These are phyloP conservation scores for Hypercompe scribonia DNA, from an alignment of 2,888 invertebrate genomes.

Conservation along the genomic window DNA sequence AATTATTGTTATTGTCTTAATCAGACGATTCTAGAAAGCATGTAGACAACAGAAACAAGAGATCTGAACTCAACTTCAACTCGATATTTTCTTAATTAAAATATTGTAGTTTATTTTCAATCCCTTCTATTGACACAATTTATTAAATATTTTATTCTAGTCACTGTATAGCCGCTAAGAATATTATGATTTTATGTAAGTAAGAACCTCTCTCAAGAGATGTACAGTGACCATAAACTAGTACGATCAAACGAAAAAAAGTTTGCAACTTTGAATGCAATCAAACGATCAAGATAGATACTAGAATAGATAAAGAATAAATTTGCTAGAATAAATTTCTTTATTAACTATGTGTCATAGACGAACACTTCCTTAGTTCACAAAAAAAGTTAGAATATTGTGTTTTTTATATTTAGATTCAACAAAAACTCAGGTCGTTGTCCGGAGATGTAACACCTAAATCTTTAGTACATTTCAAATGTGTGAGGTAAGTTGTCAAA, in stretches of 20 bases:
- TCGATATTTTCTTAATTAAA: no score
- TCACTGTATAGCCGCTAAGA: no score
- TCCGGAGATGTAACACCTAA: slow-evolving; percentile 6
- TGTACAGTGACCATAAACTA: not conserved
- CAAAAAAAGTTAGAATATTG: not conserved
- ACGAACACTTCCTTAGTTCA: not conserved
- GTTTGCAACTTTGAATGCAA: not conserved
- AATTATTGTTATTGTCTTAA: no score
- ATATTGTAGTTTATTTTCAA: no score
- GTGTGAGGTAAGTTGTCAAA: not conserved
- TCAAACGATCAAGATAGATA: not conserved
- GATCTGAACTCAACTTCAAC: no score
- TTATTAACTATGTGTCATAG: not conserved
- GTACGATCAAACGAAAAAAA: no score
- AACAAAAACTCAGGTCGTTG: not conserved
- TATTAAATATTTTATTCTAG: no score
- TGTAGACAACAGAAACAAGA: no score
- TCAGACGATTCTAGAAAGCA: no score
- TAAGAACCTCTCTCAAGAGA: not conserved
- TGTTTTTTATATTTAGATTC: not conserved
- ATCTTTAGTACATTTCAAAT: not conserved
- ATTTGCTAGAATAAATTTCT: not conserved
- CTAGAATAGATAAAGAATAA: not conserved
- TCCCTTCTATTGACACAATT: no score
- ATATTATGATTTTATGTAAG: not conserved